Conservation (phyloP, 2,797 vertebrate genomes). For the Austrolebias charrua region DNA sequence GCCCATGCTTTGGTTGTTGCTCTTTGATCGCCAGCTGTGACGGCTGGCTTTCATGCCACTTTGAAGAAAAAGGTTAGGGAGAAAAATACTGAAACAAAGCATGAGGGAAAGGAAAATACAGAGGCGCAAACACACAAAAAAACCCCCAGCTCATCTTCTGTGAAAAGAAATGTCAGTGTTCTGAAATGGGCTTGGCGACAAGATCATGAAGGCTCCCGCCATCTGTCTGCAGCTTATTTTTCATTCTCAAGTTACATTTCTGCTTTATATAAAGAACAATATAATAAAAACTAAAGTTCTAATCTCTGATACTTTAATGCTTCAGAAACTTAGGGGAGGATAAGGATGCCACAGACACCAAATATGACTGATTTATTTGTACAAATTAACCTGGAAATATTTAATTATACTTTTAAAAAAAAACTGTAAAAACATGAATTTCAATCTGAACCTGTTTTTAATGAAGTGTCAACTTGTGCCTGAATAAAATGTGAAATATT, state of each 20-base stretch:
- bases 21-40: slow-evolving; percentile 67
- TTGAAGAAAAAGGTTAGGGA: slow-evolving; percentile 70
- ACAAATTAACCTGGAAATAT: no score
- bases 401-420: no score
- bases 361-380: slow-evolving; percentile 13
- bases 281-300: no score
- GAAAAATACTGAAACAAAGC: slow-evolving; percentile 43
- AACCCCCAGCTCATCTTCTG: slow-evolving; percentile 29
- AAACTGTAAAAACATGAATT: neutral
- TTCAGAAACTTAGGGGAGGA: no score
- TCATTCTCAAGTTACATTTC: no score
- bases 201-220: no score
- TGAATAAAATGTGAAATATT: no score
- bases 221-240: no score
- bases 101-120: slow-evolving; percentile 21
- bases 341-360: neutral
- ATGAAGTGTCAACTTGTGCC: no score
- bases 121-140: slow-evolving; percentile 24
- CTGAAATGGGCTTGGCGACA: slow-evolving; percentile 10
- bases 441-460: no score
- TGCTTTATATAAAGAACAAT: no score
- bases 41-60: slow-evolving; percentile 61
- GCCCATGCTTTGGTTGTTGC: slow-evolving; percentile 43
- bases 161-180: slow-evolving; percentile 59
- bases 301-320: no score